Conservation (phyloP, 2,113 vertebrate genomes). For the Phylloscopus trochilus region DNA sequence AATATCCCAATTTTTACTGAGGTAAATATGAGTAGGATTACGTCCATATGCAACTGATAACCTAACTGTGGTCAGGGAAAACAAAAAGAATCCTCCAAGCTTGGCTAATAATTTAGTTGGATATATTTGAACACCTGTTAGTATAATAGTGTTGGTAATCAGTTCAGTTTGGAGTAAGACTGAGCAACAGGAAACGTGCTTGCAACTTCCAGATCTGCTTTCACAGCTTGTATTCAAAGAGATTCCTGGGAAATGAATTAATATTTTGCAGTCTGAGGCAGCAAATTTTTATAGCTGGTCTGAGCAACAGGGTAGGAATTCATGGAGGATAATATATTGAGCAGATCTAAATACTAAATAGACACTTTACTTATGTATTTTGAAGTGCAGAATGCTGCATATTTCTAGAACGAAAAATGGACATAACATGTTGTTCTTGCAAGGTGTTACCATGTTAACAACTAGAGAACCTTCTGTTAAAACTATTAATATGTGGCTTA, state of each 20-base stretch:
- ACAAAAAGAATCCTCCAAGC: not conserved
- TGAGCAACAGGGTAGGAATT: constrained; percentile 7
- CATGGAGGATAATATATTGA: constrained; percentile 38
- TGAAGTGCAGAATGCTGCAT: not conserved
- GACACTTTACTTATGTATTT: not conserved
- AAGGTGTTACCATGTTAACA: constrained; percentile 59
- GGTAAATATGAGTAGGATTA: not conserved
- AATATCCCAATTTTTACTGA: not conserved
- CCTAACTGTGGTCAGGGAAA: not conserved
- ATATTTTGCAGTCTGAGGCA: constrained; percentile 1
- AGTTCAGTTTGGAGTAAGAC: not conserved
- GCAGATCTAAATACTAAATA: constrained; percentile 16
- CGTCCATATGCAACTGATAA: not conserved
- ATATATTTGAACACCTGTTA: not conserved
- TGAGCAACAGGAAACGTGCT: not conserved
- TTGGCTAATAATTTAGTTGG: not conserved
- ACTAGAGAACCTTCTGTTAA: constrained; percentile 31
- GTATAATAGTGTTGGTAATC: not conserved
- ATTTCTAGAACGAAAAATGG: constrained; percentile 34
- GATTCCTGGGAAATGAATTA: constrained; percentile 28
- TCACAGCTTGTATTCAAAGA: not conserved
- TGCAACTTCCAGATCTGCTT: not conserved
- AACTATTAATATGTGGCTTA: constrained; percentile 54
- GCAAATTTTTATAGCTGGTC: constrained; percentile 22
- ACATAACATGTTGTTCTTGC: constrained; percentile 35